These are phyloP conservation scores for Sus scrofa DNA, from an alignment of 2,113 vertebrate genomes.

Conservation along the genomic window T2T-Sscrofa CM000816.6:108355001-108355500, in stretches of 20 bases:
- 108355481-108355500: constrained; percentile 71
- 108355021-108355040: background rate
- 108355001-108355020: background rate
- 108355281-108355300: background rate
- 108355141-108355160: background rate
- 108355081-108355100: background rate
- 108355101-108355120: background rate
- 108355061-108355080: background rate
- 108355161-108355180: background rate
- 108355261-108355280: background rate
- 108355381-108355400: background rate
- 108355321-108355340: background rate
- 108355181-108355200: background rate
- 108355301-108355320: background rate
- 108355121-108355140: constrained; percentile 39
- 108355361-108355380: background rate
- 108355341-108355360: background rate
- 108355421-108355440: constrained; percentile 69
- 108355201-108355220: constrained; percentile 17
- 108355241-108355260: background rate
- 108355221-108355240: background rate
- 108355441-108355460: constrained; percentile 62
- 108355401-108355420: constrained; percentile 59
- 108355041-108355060: background rate
- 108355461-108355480: constrained; percentile 57